These are phyloP conservation scores for Drosophila sulfurigaster DNA, from an alignment of 1,140 invertebrate species.

Conservation along the genomic window DNA sequence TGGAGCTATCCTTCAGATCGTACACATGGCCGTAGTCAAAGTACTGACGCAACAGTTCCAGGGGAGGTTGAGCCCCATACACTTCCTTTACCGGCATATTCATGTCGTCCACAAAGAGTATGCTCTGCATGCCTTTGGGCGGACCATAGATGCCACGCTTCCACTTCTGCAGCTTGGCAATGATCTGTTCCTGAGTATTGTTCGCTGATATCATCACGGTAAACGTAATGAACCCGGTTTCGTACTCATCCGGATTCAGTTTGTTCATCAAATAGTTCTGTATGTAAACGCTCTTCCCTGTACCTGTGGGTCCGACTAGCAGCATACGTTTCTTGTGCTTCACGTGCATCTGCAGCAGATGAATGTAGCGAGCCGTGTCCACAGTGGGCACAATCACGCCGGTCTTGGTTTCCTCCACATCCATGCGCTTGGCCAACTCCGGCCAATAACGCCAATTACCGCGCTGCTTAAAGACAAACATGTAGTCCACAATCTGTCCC, in stretches of 20 bases:
- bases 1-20: constrained; percentile 93
- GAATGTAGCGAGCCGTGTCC: constrained; percentile 92
- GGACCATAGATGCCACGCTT: constrained; percentile 93
- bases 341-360: constrained; percentile 89
- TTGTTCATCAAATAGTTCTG: constrained; percentile 94
- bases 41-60: constrained; percentile 95
- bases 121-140: constrained; percentile 89
- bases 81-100: constrained; percentile 95
- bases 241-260: constrained; percentile 90
- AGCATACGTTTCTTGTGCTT: constrained; percentile 89
- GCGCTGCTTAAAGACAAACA: constrained; percentile 91
- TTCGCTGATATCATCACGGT: constrained; percentile 95
- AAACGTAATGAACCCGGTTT: constrained; percentile 94
- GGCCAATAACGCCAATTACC: constrained; percentile 92
- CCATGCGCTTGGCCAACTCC: constrained; percentile 86
- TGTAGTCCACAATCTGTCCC: constrained; percentile 92
- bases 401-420: constrained; percentile 74
- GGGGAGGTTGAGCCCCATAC: constrained; percentile 95
- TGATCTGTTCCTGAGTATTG: constrained; percentile 94
- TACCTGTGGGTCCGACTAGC: constrained; percentile 95
- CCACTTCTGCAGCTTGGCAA: constrained; percentile 91
- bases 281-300: constrained; percentile 96
- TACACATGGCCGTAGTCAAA: constrained; percentile 96
- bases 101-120: constrained; percentile 97
- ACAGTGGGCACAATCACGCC: constrained; percentile 90